Evolutionary conservation across 2,888 invertebrate genomes (phyloP).

Genomic region (Rhagonycha fulva): DNA sequence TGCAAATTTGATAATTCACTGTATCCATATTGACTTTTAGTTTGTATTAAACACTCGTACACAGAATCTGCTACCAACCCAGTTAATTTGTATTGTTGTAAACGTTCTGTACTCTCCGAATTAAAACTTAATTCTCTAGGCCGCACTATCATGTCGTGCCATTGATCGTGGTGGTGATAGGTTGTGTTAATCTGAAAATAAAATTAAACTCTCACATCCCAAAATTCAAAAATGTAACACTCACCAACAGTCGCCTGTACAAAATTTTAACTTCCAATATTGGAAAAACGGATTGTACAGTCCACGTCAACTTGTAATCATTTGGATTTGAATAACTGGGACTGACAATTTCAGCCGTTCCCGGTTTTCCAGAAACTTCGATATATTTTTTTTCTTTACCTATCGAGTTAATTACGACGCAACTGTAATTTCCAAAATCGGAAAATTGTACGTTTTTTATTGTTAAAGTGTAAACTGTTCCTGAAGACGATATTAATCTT

Average conservation of each 20-base stretch:
- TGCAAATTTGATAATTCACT: constrained; percentile 60
- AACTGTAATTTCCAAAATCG: constrained; percentile 67
- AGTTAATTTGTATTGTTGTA: constrained; percentile 56
- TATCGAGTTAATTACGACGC: constrained; percentile 52
- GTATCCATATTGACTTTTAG: constrained; percentile 63
- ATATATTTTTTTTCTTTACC: constrained; percentile 59
- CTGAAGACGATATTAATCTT: constrained; percentile 63
- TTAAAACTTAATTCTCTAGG: constrained; percentile 49
- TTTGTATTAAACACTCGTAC: constrained; percentile 62
- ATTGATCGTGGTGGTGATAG: constrained; percentile 58
- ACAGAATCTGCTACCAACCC: constrained; percentile 59
- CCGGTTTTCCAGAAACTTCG: constrained; percentile 67
- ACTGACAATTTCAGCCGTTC: constrained; percentile 66
- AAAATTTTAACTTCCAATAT: constrained; percentile 67
- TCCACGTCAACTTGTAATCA: constrained; percentile 68
- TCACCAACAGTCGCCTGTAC: constrained; percentile 65
- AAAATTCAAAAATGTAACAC: constrained; percentile 28
- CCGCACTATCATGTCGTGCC: constrained; percentile 59
- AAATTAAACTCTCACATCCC: neutral
- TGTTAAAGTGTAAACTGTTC: constrained; percentile 62
- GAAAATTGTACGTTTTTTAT: constrained; percentile 64
- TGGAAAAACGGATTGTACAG: constrained; percentile 68
- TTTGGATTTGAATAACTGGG: constrained; percentile 64
- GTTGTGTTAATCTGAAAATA: constrained; percentile 56
- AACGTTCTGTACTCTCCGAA: constrained; percentile 50